Conservation (phyloP, 2,888 invertebrate species). For the Cephonodes hylas region DNA sequence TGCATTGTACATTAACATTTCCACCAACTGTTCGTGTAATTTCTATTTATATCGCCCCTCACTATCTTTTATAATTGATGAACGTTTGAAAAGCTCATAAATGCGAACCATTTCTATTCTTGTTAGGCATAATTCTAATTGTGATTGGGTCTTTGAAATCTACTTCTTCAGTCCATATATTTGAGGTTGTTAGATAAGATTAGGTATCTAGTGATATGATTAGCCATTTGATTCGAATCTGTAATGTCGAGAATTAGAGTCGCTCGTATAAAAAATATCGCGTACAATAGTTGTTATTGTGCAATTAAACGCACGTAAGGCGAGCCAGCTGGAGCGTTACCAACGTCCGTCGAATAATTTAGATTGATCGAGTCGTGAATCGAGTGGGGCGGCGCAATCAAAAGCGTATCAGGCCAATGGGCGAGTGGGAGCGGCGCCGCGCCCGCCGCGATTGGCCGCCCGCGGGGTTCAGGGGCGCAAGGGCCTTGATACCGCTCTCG, state of each 20-base stretch:
- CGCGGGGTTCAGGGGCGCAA: conserved; percentile 66
- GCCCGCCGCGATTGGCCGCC: conserved; percentile 60
- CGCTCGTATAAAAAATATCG: conserved; percentile 17
- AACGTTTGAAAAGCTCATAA: conserved; percentile 23
- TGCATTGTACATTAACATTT: conserved; percentile 45
- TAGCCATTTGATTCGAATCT: background rate
- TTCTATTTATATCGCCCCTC: conserved; percentile 39
- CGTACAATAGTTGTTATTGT: conserved; percentile 32
- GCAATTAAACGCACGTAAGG: conserved; percentile 44
- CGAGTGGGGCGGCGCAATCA: conserved; percentile 78
- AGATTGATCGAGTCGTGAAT: conserved; percentile 76
- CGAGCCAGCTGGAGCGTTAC: conserved; percentile 53
- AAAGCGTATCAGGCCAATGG: conserved; percentile 76
- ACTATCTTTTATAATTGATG: conserved; percentile 22
- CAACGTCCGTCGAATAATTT: conserved; percentile 66
- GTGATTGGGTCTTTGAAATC: background rate
- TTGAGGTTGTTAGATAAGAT: background rate
- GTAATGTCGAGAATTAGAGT: background rate
- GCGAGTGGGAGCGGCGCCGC: conserved; percentile 47
- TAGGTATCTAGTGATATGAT: background rate
- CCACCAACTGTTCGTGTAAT: conserved; percentile 41
- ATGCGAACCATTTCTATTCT: conserved; percentile 17
- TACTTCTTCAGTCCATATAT: background rate
- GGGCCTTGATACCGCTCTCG: conserved; percentile 76
- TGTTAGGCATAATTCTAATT: conserved; percentile 10